Evolutionary conservation across 2,113 vertebrate species (phyloP), one percentile per base, ranked within the genome.

Genomic region (Cichladusa arquata): DNA sequence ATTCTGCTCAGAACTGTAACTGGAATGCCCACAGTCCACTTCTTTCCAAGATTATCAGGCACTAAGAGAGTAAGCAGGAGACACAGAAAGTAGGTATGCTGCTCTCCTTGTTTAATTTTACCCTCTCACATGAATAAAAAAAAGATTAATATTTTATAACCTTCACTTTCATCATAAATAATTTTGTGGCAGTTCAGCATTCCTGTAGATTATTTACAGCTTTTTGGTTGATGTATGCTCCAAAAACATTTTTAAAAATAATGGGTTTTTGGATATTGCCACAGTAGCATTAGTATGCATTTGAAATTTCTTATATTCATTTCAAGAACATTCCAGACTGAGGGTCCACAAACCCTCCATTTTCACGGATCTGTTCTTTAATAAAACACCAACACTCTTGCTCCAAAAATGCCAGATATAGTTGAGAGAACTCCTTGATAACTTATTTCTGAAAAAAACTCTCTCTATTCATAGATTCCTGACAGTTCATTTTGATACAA

Each of bases 401-500:
- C 95, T 98, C 97, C 97, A 92, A 96, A 98, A 98, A 97, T 96
- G 97, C 98, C 97, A 97, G 97, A 97, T 94, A 93, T 88, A 98
- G 97, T 97, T 94, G 96, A 96, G 96, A 98, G 86, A 97, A 94
- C 70, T 93, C 95, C 96, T 96, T 97, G 97, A 98, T 97, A 97
- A 97, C 86, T 50, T 92, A 96, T 92, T 97, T 95, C 96, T 97
- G 95, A 97, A 97, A 97, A 97, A 97, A 98, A 97, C 92, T 96
- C 97, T 97, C 96, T 97, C 95, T 98, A 98, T 98, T 98, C 97
- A 98, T 97, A 96, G 95, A 94, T 97, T 97, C 96, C 86, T 97
- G 97, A 98, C 96, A 98, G 96, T 96, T 97, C 92, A 92, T 97
- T 97, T 96, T 95, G 96, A 95, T 95, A 95, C 65, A 81, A 82